Evolutionary conservation across 1,140 invertebrate genomes (phyloP).

Genomic region (Drosophila serrata): DNA sequence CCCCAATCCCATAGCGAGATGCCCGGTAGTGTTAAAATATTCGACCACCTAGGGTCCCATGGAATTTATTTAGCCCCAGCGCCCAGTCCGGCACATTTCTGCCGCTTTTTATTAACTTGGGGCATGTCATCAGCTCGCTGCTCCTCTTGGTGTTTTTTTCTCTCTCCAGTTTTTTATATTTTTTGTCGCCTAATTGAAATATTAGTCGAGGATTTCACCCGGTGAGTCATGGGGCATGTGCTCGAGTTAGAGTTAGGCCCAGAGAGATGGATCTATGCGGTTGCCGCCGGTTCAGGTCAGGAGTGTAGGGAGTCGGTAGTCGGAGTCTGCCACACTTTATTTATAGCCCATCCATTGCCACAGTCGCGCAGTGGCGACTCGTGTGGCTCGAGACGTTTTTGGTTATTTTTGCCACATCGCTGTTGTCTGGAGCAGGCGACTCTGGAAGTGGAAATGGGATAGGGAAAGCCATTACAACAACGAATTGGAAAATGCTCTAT

Average conservation of each 20-base stretch:
- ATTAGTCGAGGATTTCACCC: slow-evolving; percentile 64
- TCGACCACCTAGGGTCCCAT: slow-evolving; percentile 82
- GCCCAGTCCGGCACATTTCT: slow-evolving; percentile 67
- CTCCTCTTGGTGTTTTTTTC: slow-evolving; percentile 1
- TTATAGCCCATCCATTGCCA: slow-evolving; percentile 80
- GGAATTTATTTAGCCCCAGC: slow-evolving; percentile 74
- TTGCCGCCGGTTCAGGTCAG: slow-evolving; percentile 16
- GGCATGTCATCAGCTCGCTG: slow-evolving; percentile 67
- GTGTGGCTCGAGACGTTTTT: slow-evolving; percentile 67
- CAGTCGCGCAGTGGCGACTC: slow-evolving; percentile 53
- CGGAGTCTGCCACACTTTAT: slow-evolving; percentile 67
- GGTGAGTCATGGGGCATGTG: slow-evolving; percentile 58
- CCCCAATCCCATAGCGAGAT: slow-evolving; percentile 18
- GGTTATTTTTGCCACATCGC: slow-evolving; percentile 76
- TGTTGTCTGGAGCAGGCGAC: slow-evolving; percentile 57
- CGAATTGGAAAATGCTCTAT: slow-evolving; percentile 41
- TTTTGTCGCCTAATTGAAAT: slow-evolving; percentile 75
- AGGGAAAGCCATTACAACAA: slow-evolving; percentile 3
- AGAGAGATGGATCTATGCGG: slow-evolving; percentile 40
- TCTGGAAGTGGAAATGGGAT: slow-evolving; percentile 50
- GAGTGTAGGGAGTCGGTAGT: slow-evolving; percentile 42
- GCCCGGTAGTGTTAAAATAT: slow-evolving; percentile 83
- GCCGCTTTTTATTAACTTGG: slow-evolving; percentile 79
- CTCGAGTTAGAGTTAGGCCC: slow-evolving; percentile 38
- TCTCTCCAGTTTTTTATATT: slow-evolving; percentile 4